Evolutionary conservation across 2,113 vertebrate species (phyloP), one percentile per base, ranked within the genome.

Genomic region (Pongo pygmaeus): DNA sequence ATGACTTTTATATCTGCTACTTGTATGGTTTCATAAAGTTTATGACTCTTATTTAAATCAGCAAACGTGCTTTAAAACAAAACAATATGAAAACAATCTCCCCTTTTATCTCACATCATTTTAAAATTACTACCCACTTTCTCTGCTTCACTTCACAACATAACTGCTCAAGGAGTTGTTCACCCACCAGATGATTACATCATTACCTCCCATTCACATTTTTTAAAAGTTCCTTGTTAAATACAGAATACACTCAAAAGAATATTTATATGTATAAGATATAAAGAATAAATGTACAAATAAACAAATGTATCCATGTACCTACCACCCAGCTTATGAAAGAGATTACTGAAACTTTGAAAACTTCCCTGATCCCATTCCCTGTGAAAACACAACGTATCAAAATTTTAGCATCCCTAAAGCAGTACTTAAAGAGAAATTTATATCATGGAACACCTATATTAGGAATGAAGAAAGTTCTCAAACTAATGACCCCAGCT

Each of bases 231-330:
- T 94, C 59, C 69, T 90, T 95, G 23, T 55, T 72, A 86, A 84
- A 86, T 40, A 88, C 2, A 67, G 57, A 84, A 88, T 75, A 91
- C 30, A 91, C 22, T 91, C 8, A 69, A 84, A 78, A 88, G 22
- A 84, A 59, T 75, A 92, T 67, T 79, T 87, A 38, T 30, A 80
- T 85, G 35, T 74, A 9, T 78, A 50, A 18, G 10, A 50, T 70
- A 75, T 64, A 95, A 95, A 96, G n/a, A 94, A 90, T 64, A 94
- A 93, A 59, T 92, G 32, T 38, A 84, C n/a, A 89, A 93, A 95
- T 81, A 93, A 77, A 86, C 59, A 86, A 52, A 59, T 23, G 4
- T 57, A 77, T 40, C 59, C 59, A 87, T 38, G 17, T 91, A 78
- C 55, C 35, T 78, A 89, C 57, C 14, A 97, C 57, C 32, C 11